Evolutionary conservation across 2,113 vertebrate species (phyloP).

Genomic region (Apeltes quadracus): DNA sequence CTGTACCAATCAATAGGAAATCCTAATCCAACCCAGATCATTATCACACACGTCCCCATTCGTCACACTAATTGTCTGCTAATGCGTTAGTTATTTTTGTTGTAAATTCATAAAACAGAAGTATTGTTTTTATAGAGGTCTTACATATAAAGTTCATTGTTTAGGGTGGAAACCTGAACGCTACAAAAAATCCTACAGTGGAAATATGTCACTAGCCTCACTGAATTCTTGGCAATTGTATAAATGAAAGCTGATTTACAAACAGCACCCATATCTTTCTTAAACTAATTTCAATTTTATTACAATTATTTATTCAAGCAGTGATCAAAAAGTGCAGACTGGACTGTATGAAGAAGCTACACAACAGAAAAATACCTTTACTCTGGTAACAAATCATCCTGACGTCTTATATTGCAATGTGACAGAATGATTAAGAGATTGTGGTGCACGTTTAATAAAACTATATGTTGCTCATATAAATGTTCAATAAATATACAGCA

Average conservation of each 20-base stretch:
- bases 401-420: conserved; percentile 28
- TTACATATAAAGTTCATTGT: conserved; percentile 34
- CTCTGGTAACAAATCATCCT: conserved; percentile 45
- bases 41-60: background rate
- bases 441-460: background rate
- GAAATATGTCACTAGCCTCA: background rate
- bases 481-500: conserved; percentile 72
- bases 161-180: conserved; percentile 12
- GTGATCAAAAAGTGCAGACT: conserved; percentile 18
- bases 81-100: background rate
- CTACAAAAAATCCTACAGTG: background rate
- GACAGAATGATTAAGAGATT: conserved; percentile 6
- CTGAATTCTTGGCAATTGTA: background rate
- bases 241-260: conserved; percentile 3
- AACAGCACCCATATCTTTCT: conserved; percentile 5
- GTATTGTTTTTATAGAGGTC: background rate
- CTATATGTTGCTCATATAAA: conserved; percentile 4
- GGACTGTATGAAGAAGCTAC: background rate
- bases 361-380: conserved; percentile 2
- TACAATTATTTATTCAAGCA: background rate
- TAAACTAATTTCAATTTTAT: background rate
- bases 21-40: background rate
- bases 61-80: background rate
- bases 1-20: conserved; percentile 12
- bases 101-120: conserved; percentile 4